Evolutionary conservation across 2,797 vertebrate genomes (phyloP).

Genomic region (Anguilla marmorata): DNA sequence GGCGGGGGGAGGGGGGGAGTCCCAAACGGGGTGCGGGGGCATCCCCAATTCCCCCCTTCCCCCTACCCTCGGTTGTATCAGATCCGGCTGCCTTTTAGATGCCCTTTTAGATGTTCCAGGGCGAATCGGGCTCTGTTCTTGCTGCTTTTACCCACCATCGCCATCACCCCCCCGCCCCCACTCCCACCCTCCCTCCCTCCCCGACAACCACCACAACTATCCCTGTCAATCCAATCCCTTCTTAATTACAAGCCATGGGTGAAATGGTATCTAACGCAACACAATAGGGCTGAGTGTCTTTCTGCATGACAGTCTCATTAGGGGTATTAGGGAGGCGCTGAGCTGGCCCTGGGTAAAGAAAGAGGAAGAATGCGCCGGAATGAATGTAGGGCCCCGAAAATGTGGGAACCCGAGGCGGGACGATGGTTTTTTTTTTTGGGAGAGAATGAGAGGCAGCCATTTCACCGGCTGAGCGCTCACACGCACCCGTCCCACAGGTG

Average conservation of each 20-base stretch:
- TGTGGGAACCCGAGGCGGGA: slow-evolving; percentile 59
- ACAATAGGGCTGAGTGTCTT: slow-evolving; percentile 71
- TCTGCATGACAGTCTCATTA: slow-evolving; percentile 75
- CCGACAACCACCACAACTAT: slow-evolving; percentile 47
- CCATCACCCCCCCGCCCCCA: slow-evolving; percentile 7
- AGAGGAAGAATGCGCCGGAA: slow-evolving; percentile 68
- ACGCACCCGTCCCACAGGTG: slow-evolving; percentile 43
- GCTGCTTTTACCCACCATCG: slow-evolving; percentile 31
- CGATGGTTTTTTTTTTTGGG: slow-evolving; percentile 64
- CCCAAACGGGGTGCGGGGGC: neutral
- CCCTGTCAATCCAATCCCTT: slow-evolving; percentile 66
- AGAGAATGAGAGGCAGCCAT: slow-evolving; percentile 44
- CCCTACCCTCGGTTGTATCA: neutral
- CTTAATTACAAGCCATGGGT: slow-evolving; percentile 74
- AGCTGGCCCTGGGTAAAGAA: slow-evolving; percentile 54
- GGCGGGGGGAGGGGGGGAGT: neutral
- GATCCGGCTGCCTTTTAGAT: neutral
- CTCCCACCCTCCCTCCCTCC: neutral
- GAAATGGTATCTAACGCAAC: slow-evolving; percentile 69
- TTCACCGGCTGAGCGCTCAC: slow-evolving; percentile 42
- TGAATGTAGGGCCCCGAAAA: slow-evolving; percentile 57
- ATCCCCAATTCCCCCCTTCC: neutral
- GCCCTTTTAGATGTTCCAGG: neutral
- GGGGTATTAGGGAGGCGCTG: slow-evolving; percentile 49
- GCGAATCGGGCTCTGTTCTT: neutral